phyloP scores from a whole-genome alignment of 2,797 vertebrate genomes.

The Sebastes alutus region DNA sequence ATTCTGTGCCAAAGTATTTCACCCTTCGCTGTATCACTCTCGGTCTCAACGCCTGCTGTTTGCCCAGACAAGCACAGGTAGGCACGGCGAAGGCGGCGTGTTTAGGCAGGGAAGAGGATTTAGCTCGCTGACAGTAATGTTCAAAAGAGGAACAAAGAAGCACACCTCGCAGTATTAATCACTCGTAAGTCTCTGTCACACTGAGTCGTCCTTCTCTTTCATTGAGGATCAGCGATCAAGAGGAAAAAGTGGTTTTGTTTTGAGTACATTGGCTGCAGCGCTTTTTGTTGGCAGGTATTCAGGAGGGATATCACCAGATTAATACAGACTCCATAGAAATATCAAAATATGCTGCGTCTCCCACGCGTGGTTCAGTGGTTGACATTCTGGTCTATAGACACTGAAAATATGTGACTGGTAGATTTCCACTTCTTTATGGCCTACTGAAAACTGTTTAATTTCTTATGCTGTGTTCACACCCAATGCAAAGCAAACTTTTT shows the following conservation, averaged over 20 bases:
- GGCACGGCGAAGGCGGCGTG: slow-evolving; percentile 50
- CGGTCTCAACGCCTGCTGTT: slow-evolving; percentile 3
- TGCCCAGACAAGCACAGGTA: slow-evolving; percentile 65
- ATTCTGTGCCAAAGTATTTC: slow-evolving; percentile 57
- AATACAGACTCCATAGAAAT: slow-evolving; percentile 24
- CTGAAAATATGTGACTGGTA: neutral
- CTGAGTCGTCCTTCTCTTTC: slow-evolving; percentile 37
- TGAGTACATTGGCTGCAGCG: slow-evolving; percentile 1
- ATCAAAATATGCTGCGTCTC: slow-evolving; percentile 19
- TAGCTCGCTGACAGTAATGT: slow-evolving; percentile 47
- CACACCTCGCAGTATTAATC: slow-evolving; percentile 58
- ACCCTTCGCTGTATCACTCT: slow-evolving; percentile 24
- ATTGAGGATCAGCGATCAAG: slow-evolving; percentile 33
- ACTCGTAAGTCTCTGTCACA: slow-evolving; percentile 42
- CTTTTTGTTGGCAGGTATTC: slow-evolving; percentile 24
- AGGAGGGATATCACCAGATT: slow-evolving; percentile 27
- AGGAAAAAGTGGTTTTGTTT: slow-evolving; percentile 16
- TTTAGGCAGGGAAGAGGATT: slow-evolving; percentile 54
- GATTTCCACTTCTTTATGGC: slow-evolving; percentile 1
- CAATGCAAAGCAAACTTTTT: neutral
- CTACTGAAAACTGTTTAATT: neutral
- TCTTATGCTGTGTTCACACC: neutral
- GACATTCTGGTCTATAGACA: slow-evolving; percentile 1
- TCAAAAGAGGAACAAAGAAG: slow-evolving; percentile 54
- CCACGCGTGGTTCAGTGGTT: neutral